Evolutionary conservation across 1,140 invertebrate species (phyloP).

Genomic region (Mya arenaria): DNA sequence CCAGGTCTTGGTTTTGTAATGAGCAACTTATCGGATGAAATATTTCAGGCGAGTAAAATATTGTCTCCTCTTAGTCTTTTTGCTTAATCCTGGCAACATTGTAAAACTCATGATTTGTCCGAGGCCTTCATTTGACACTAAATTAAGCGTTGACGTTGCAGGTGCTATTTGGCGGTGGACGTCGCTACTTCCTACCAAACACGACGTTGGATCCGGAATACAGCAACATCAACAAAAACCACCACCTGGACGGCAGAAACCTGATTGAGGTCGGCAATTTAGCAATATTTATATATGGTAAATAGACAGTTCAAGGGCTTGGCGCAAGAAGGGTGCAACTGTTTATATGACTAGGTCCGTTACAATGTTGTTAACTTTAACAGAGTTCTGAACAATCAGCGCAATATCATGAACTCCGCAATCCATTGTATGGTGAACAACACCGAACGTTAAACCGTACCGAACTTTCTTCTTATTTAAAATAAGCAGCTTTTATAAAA

Average conservation of each 20-base stretch:
- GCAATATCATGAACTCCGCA: neutral
- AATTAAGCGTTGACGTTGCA: constrained; percentile 76
- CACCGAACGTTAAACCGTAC: neutral
- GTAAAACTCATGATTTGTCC: too few species aligned
- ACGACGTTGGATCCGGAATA: constrained; percentile 68
- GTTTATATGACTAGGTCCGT: neutral
- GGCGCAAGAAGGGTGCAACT: neutral
- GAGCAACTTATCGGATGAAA: too few species aligned
- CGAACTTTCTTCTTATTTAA: too few species aligned
- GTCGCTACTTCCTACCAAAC: constrained; percentile 84
- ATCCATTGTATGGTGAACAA: neutral
- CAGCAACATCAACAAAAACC: constrained; percentile 84
- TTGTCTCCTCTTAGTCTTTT: too few species aligned
- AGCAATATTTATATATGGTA: neutral
- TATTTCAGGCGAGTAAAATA: too few species aligned
- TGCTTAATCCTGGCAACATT: too few species aligned
- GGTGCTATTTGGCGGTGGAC: constrained; percentile 93
- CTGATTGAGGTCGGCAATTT: constrained; percentile 83
- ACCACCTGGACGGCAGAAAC: constrained; percentile 87
- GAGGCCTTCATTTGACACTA: too few species aligned
- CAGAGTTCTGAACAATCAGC: too few species aligned
- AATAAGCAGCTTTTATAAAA: too few species aligned
- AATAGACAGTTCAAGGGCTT: neutral
- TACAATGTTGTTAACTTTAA: neutral
- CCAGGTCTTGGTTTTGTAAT: too few species aligned